These are phyloP conservation scores for Hiodon tergisus DNA, from an alignment of 2,113 vertebrate genomes.

Conservation along the genomic window DNA sequence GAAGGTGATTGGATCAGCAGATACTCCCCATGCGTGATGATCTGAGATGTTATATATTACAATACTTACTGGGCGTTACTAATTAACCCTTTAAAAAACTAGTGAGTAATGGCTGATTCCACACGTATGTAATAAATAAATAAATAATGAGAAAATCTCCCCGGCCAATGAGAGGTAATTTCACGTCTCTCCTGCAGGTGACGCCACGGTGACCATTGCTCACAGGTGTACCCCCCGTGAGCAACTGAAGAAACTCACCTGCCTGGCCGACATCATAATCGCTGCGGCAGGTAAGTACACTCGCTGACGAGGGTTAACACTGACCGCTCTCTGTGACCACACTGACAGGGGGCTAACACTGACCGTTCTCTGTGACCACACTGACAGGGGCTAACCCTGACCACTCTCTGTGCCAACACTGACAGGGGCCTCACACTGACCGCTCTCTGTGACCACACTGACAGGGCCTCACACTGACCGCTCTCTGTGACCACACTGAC, in stretches of 20 bases:
- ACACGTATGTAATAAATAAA: no score
- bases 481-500: neutral
- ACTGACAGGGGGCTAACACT: neutral
- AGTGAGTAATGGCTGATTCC: no score
- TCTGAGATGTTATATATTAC: no score
- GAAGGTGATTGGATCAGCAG: no score
- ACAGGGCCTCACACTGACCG: neutral
- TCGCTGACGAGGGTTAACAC: neutral
- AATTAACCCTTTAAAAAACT: no score
- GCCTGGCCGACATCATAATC: slow-evolving; percentile 75
- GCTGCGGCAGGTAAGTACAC: slow-evolving; percentile 72
- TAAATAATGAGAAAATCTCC: neutral
- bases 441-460: neutral
- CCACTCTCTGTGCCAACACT: neutral
- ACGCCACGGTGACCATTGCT: slow-evolving; percentile 84
- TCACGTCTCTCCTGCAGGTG: slow-evolving; percentile 60
- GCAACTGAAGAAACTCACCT: slow-evolving; percentile 69
- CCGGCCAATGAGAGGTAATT: neutral
- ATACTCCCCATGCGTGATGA: no score
- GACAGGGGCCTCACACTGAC: neutral
- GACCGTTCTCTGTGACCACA: neutral
- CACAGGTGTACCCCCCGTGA: slow-evolving; percentile 81
- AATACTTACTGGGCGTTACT: no score
- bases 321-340: neutral
- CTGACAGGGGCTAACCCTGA: neutral